Base-by-base conservation (phyloP, 2,113 vertebrate genomes). In the Lates calcarifer region DNA sequence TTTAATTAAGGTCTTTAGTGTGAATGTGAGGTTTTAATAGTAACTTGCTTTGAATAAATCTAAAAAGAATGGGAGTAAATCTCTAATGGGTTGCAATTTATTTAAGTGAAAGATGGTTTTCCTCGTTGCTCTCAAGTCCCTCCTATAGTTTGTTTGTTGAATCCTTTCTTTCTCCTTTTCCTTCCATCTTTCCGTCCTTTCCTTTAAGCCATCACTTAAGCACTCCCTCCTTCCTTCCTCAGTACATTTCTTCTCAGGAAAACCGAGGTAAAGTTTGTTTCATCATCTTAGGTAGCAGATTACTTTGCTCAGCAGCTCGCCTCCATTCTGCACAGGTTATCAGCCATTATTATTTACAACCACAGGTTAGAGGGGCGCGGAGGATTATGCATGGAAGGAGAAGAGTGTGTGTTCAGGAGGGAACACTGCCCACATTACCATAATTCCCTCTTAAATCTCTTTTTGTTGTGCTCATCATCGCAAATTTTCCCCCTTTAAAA, bases 271-370 rank as follows among this genome's bases (percentile, higher is more conserved):
- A 70, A 45, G 45, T 66, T 58, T 29, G 28, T 53, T 67, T 72
- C 74, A 57, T 14, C 63, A 41, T 81, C 76, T 62, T 67, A 80
- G 71, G 75, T 64, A 74, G 80, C 62, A 63, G 77, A 82, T 77
- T 72, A 56, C 65, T 88, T 82, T 67, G 45, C 88, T 60, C 66
- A 67, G 74, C 66, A 51, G 45, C 77, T 72, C 12, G 39, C 53
- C 49, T 77, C 64, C 31, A 57, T 80, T 55, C 77, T 22, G 72
- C 66, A 11, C 29, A 18, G 77, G 81, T 88, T 84, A 88, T 84
- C 86, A 57, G 80, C 79, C 84, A 56, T 83, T 79, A 81, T 90
- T 90, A 90, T 89, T 90, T 88, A 88, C 90, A 87, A 87, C 80
- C 70, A 68, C 49, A 28, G 77, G 77, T 82, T 80, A 83, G 70